Percentiles rank a stretch among this genome's conserved stretches.
phyloP scores from a whole-genome alignment of 2,113 vertebrate genomes.

The Clarias macrocephalus region DNA sequence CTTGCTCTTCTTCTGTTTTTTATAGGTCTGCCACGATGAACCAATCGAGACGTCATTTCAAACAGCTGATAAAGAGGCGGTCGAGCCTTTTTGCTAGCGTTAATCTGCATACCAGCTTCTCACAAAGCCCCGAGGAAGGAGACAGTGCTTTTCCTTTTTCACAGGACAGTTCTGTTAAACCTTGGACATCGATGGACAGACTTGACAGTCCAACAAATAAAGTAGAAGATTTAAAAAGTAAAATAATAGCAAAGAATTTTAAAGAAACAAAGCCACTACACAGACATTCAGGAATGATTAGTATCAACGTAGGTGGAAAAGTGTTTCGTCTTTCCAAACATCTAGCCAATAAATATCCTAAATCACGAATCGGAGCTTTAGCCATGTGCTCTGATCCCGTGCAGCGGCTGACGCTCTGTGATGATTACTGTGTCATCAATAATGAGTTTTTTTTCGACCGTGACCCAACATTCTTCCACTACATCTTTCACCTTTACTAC shows the following conservation, averaged over 20 bases:
- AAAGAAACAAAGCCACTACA: not conserved
- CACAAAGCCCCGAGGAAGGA: constrained; percentile 62
- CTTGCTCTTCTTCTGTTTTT: not conserved
- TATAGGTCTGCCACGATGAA: constrained; percentile 59
- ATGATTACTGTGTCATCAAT: constrained; percentile 82
- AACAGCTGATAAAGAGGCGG: constrained; percentile 66
- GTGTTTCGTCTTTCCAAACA: constrained; percentile 76
- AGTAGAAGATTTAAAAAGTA: not conserved
- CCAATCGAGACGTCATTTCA: constrained; percentile 37
- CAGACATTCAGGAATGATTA: constrained; percentile 72
- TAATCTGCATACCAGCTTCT: constrained; percentile 71
- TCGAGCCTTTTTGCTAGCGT: constrained; percentile 77
- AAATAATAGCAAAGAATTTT: constrained; percentile 13
- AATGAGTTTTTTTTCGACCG: constrained; percentile 90
- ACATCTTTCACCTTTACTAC: constrained; percentile 86
- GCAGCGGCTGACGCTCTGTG: constrained; percentile 80
- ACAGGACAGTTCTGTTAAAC: constrained; percentile 78
- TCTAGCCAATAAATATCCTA: constrained; percentile 72
- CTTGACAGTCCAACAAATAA: constrained; percentile 50
- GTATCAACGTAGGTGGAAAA: constrained; percentile 83
- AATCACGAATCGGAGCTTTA: constrained; percentile 80
- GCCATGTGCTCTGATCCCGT: constrained; percentile 73
- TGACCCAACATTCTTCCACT: constrained; percentile 84
- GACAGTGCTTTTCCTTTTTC: constrained; percentile 75
- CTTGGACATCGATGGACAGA: constrained; percentile 83